A percentile compares a stretch with the other conserved stretches of the same genome.
Evolutionary conservation across 2,797 vertebrate species (phyloP).

Genomic region (Petrocephalus sullivani): DNA sequence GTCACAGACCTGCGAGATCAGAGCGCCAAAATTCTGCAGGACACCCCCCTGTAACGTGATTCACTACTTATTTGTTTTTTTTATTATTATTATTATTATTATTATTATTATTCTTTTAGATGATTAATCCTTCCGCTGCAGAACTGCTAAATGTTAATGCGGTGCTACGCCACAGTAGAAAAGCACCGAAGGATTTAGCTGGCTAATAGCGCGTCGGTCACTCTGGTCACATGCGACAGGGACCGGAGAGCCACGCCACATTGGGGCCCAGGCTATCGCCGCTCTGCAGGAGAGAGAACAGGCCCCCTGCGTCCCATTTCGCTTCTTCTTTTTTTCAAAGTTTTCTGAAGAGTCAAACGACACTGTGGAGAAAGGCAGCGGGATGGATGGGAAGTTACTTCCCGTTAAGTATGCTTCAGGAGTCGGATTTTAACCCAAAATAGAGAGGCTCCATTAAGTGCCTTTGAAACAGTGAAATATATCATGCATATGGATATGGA

Average conservation of each 20-base stretch:
- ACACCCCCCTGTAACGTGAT: slow-evolving; percentile 32
- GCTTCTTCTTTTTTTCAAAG: not conserved
- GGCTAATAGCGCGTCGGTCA: not conserved
- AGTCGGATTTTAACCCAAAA: slow-evolving; percentile 62
- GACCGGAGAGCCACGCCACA: not conserved
- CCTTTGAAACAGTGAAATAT: slow-evolving; percentile 66
- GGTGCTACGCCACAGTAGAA: not conserved
- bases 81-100: not conserved
- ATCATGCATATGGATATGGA: slow-evolving; percentile 78
- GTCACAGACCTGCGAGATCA: slow-evolving; percentile 62
- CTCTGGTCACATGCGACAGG: not conserved
- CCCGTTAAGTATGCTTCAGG: slow-evolving; percentile 53
- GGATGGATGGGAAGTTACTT: slow-evolving; percentile 58
- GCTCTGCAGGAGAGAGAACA: not conserved
- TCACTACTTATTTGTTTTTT: not conserved
- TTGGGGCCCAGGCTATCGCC: not conserved
- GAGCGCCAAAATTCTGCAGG: slow-evolving; percentile 44
- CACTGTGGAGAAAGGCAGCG: slow-evolving; percentile 56
- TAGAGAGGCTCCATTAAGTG: slow-evolving; percentile 67
- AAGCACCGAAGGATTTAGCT: not conserved
- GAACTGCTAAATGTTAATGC: not conserved
- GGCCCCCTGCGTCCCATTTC: not conserved
- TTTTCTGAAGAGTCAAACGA: not conserved
- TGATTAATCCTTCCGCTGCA: not conserved
- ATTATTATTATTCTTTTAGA: not conserved